Evolutionary conservation across 2,888 invertebrate genomes (phyloP).

Genomic region (Punctoribates punctum): DNA sequence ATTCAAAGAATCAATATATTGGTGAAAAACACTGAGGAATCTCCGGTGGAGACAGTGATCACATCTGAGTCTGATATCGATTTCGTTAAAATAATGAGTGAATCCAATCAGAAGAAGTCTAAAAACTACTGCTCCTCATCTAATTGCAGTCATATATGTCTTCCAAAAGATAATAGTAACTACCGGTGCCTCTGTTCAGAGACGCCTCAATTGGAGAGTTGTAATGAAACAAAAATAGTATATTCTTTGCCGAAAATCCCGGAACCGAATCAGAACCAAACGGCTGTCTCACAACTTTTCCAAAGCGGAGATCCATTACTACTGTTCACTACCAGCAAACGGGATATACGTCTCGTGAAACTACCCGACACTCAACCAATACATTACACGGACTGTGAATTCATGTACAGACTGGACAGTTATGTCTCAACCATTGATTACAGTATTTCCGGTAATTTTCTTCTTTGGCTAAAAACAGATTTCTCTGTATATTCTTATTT

Average conservation of each 20-base stretch:
- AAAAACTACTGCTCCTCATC: not conserved
- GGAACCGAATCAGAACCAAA: not conserved
- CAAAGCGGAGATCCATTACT: not conserved
- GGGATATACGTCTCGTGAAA: not conserved
- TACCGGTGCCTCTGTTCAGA: slow-evolving; percentile 16
- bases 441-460: not conserved
- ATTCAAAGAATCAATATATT: not conserved
- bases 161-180: not conserved
- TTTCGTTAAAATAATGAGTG: not conserved
- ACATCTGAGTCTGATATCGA: not conserved
- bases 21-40: not conserved
- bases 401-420: not conserved
- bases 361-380: not conserved
- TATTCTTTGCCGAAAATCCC: not conserved
- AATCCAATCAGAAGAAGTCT: not conserved
- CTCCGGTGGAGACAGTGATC: not conserved
- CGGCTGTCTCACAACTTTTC: not conserved
- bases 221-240: not conserved
- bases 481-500: not conserved
- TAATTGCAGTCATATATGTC: slow-evolving; percentile 1
- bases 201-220: not conserved
- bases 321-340: not conserved
- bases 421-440: not conserved
- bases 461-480: not conserved
- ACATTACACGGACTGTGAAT: not conserved